These are phyloP conservation scores for Heliconius himera DNA, from an alignment of 1,140 invertebrate genomes.

Conservation along the genomic window DNA sequence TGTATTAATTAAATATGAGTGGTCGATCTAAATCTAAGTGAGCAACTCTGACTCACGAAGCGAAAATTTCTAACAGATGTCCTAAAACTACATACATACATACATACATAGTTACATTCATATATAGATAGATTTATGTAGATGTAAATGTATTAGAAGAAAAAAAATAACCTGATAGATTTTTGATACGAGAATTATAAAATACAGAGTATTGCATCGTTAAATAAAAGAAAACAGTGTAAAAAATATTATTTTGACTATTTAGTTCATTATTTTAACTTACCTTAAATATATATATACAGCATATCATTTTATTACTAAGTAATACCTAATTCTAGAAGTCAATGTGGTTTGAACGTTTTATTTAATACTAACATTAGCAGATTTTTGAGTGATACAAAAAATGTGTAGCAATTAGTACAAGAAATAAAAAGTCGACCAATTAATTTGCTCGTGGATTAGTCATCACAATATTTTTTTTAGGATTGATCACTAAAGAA, in stretches of 20 bases:
- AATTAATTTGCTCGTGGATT: neutral
- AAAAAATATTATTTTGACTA: too few relatives aligned
- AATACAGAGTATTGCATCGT: neutral
- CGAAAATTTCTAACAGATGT: neutral
- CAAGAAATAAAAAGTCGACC: neutral
- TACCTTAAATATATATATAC: too few relatives aligned
- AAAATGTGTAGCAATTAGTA: slow-evolving; percentile 2
- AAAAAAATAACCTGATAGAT: too few relatives aligned
- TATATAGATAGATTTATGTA: too few relatives aligned
- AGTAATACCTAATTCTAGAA: neutral
- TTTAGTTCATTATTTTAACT: too few relatives aligned
- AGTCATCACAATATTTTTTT: neutral
- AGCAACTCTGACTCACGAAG: neutral
- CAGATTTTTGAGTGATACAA: neutral
- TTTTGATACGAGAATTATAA: neutral
- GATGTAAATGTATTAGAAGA: too few relatives aligned
- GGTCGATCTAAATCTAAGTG: neutral
- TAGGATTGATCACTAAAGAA: neutral
- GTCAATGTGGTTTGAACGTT: neutral
- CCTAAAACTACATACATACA: neutral
- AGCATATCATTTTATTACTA: neutral
- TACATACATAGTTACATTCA: neutral
- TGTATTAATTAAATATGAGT: neutral
- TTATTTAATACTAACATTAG: neutral
- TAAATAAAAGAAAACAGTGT: too few relatives aligned